Evolutionary conservation across 1,140 invertebrate genomes (phyloP).

Genomic region (Lycorma delicatula): DNA sequence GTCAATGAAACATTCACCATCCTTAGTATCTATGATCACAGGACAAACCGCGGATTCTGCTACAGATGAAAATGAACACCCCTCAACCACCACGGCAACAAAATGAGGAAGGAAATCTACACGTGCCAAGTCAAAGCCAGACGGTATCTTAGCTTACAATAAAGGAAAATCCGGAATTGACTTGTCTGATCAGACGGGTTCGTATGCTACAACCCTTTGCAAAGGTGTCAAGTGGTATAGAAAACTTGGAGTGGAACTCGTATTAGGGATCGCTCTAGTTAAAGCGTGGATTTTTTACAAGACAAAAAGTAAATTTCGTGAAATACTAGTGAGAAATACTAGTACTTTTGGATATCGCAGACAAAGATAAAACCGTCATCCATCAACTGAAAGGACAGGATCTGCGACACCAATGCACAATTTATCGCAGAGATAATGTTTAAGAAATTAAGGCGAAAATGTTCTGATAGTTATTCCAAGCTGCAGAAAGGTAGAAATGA

Average conservation of each 20-base stretch:
- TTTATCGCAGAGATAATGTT: background rate
- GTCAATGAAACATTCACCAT: conserved; percentile 22
- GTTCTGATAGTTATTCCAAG: conserved; percentile 2
- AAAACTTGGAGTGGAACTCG: conserved; percentile 32
- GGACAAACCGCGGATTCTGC: no score
- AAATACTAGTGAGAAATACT: conserved; percentile 13
- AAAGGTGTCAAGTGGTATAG: conserved; percentile 34
- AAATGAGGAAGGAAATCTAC: conserved; percentile 19
- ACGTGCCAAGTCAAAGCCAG: conserved; percentile 20
- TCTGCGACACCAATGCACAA: background rate
- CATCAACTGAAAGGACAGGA: no score
- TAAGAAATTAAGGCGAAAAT: conserved; percentile 10
- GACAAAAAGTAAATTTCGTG: conserved; percentile 16
- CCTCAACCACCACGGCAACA: background rate
- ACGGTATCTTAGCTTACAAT: conserved; percentile 26
- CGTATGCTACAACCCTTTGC: conserved; percentile 32
- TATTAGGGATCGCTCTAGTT: conserved; percentile 30
- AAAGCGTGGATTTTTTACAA: conserved; percentile 28
- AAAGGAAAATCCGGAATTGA: conserved; percentile 25
- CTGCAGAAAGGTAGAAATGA: background rate
- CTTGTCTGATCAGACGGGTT: conserved; percentile 32
- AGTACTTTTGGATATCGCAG: conserved; percentile 5
- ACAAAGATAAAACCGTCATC: conserved; percentile 1
- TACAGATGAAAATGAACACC: background rate
- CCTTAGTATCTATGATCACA: background rate